phyloP scores from a whole-genome alignment of 2,888 invertebrate species.

The Clepsis dumicolana region DNA sequence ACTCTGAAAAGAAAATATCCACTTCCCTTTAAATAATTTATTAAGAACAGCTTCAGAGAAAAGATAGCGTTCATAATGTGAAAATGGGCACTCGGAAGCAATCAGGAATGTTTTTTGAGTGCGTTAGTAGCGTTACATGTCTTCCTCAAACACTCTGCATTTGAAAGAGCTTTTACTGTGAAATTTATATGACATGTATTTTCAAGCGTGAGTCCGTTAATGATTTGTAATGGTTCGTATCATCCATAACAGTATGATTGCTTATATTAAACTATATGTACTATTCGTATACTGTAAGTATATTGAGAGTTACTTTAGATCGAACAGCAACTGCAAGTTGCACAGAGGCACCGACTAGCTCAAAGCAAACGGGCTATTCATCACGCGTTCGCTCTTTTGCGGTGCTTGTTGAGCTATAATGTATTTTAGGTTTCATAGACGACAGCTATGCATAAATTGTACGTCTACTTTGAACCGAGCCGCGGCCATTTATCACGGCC shows the following conservation, averaged over 20 bases:
- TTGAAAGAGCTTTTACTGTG: background rate
- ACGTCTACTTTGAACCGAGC: slow-evolving; percentile 59
- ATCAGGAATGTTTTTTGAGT: background rate
- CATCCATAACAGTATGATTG: too few relatives aligned
- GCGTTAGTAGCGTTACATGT: background rate
- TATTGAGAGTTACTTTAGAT: background rate
- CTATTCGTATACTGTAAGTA: background rate
- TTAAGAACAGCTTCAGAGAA: slow-evolving; percentile 17
- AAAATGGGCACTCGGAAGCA: background rate
- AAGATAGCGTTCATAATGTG: slow-evolving; percentile 19
- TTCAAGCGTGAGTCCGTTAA: too few relatives aligned
- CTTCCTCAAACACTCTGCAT: background rate
- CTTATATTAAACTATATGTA: too few relatives aligned
- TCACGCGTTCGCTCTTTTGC: slow-evolving; percentile 7
- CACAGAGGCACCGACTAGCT: background rate
- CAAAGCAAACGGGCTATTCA: background rate
- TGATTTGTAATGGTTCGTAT: too few relatives aligned
- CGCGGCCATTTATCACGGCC: slow-evolving; percentile 72
- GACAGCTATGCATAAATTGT: slow-evolving; percentile 74
- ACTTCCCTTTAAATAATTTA: slow-evolving; percentile 23
- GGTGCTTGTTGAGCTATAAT: slow-evolving; percentile 24
- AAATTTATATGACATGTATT: background rate
- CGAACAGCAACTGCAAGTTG: background rate
- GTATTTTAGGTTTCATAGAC: slow-evolving; percentile 50
- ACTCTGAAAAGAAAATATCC: slow-evolving; percentile 27